These are phyloP conservation scores for Bombyx huttoni DNA, from an alignment of 2,888 invertebrate species.

Conservation along the genomic window DNA sequence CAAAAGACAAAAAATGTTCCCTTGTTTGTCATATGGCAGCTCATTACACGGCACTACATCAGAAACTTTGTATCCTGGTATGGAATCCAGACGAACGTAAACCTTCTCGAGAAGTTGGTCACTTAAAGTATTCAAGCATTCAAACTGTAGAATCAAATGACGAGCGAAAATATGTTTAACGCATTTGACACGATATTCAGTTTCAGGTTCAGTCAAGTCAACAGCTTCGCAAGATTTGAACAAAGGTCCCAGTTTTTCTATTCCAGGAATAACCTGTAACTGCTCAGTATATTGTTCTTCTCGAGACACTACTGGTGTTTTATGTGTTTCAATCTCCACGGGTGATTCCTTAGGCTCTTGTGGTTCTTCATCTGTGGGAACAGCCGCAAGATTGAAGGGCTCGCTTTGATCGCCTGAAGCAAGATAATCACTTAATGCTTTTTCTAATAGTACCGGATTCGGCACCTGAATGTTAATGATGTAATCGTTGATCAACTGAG, in stretches of 20 bases:
- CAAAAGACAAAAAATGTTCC: slow-evolving; percentile 87
- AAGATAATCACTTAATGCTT: slow-evolving; percentile 87
- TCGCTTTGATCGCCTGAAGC: slow-evolving; percentile 75
- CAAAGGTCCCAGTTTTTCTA: slow-evolving; percentile 87
- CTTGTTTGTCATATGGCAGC: slow-evolving; percentile 89
- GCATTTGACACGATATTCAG: slow-evolving; percentile 93
- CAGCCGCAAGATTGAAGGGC: slow-evolving; percentile 88
- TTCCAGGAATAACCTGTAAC: slow-evolving; percentile 83
- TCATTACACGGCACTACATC: slow-evolving; percentile 80
- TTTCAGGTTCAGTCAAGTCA: slow-evolving; percentile 97
- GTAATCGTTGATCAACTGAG: slow-evolving; percentile 81
- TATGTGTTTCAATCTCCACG: slow-evolving; percentile 81
- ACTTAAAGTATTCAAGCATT: slow-evolving; percentile 95
- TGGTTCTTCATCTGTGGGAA: slow-evolving; percentile 89
- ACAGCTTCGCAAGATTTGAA: slow-evolving; percentile 90
- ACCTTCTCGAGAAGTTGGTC: slow-evolving; percentile 97
- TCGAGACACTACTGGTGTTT: slow-evolving; percentile 86
- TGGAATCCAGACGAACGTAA: slow-evolving; percentile 86
- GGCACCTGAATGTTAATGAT: slow-evolving; percentile 83
- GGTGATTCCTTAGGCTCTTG: slow-evolving; percentile 85
- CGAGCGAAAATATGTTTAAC: slow-evolving; percentile 92
- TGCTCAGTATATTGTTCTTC: slow-evolving; percentile 91
- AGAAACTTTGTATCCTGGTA: slow-evolving; percentile 83
- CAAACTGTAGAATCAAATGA: slow-evolving; percentile 94
- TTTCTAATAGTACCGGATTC: slow-evolving; percentile 90